Percentiles rank a stretch among this genome's conserved stretches.
Evolutionary conservation across 53 echinoderm and acorn worm species (phyloP).

Genomic region (Arbacia lixula): DNA sequence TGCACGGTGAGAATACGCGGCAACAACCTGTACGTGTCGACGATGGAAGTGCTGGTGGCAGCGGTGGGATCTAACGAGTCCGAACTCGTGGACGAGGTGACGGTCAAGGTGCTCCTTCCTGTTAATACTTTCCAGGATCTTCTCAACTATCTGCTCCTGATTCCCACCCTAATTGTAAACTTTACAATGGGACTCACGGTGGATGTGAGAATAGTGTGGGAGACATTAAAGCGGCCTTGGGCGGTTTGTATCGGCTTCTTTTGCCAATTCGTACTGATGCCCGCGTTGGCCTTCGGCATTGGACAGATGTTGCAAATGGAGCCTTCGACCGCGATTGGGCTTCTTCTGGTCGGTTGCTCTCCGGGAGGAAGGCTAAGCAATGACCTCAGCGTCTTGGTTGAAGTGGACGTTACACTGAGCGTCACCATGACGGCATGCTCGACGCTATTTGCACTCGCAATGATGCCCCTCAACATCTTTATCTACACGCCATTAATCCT

Average conservation of each 20-base stretch:
- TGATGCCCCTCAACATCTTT: constrained; percentile 48
- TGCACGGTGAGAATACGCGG: constrained; percentile 2
- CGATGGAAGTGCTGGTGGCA: constrained; percentile 6
- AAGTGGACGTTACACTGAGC: constrained; percentile 42
- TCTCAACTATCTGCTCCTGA: neutral
- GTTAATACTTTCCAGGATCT: neutral
- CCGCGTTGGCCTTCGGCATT: constrained; percentile 24
- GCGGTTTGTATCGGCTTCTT: constrained; percentile 12
- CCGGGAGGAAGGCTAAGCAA: constrained; percentile 52
- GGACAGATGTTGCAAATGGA: constrained; percentile 32
- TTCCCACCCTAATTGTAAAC: constrained; percentile 4
- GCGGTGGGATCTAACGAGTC: constrained; percentile 14
- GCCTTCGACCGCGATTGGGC: constrained; percentile 24
- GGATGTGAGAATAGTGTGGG: constrained; percentile 12
- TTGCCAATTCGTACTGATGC: constrained; percentile 36
- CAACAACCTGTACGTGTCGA: neutral
- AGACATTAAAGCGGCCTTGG: constrained; percentile 2
- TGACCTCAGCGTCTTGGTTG: constrained; percentile 20
- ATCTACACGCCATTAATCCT: constrained; percentile 21
- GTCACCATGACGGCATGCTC: constrained; percentile 48
- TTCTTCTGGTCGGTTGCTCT: constrained; percentile 42
- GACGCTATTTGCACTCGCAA: constrained; percentile 29
- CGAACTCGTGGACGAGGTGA: neutral
- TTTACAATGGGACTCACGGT: constrained; percentile 9
- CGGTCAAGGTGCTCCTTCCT: constrained; percentile 5